A percentile compares a stretch with the other conserved stretches of the same genome.
phyloP scores from a whole-genome alignment of 2,797 vertebrate species.

The Columba guinea region DNA sequence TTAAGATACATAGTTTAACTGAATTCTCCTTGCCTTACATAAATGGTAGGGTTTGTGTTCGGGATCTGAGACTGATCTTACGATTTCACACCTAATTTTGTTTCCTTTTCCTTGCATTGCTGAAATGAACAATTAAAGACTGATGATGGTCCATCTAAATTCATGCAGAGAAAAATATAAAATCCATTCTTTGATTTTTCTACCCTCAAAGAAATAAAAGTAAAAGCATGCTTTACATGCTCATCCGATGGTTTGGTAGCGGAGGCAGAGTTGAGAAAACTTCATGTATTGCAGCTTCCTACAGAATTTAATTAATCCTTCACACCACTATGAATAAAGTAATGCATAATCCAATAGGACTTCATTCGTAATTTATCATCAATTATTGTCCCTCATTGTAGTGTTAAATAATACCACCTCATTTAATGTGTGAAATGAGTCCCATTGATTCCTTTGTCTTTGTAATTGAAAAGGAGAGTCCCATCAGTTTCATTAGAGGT shows the following conservation, averaged over 20 bases:
- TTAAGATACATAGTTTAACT: not conserved
- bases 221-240: not conserved
- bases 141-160: not conserved
- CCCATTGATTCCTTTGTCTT: constrained; percentile 61
- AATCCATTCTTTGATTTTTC: not conserved
- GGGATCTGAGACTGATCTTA: not conserved
- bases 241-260: not conserved
- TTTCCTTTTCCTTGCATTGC: not conserved
- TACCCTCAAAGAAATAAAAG: not conserved
- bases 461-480: constrained; percentile 63
- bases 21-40: not conserved
- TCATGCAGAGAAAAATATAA: not conserved
- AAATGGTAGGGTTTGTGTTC: not conserved
- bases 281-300: not conserved
- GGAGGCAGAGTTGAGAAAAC: not conserved
- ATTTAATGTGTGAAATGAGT: constrained; percentile 59
- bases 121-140: not conserved
- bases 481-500: constrained; percentile 41
- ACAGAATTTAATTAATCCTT: constrained; percentile 44
- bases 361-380: constrained; percentile 51
- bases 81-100: not conserved
- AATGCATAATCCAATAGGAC: constrained; percentile 32
- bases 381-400: constrained; percentile 39
- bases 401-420: constrained; percentile 49
- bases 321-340: not conserved